Percentiles rank a stretch among this genome's conserved stretches.
Conservation (phyloP, 2,797 vertebrate genomes). For the Onychomys leucogaster region DNA sequence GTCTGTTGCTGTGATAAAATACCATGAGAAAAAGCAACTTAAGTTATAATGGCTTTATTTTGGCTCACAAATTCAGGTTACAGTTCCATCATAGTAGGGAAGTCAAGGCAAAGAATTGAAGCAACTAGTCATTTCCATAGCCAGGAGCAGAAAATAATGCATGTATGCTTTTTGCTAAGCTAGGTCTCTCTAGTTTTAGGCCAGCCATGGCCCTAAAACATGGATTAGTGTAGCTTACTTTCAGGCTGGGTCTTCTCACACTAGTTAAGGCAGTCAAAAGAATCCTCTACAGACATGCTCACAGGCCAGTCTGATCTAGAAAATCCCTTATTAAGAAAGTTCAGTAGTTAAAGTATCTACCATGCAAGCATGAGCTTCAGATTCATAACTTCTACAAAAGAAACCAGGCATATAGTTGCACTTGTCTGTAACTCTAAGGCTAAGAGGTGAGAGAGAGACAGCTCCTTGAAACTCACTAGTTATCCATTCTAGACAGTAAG, state of each 20-base stretch:
- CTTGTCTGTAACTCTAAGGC: not conserved
- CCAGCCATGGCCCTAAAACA: not conserved
- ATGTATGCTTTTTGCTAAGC: not conserved
- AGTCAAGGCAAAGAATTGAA: not conserved
- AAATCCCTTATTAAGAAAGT: not conserved
- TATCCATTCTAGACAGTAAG: not conserved
- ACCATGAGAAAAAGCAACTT: not conserved
- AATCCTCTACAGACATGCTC: not conserved
- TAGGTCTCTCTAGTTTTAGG: not conserved
- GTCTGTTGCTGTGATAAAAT: not conserved
- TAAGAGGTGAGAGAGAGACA: too few relatives aligned
- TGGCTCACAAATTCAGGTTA: not conserved
- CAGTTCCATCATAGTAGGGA: not conserved
- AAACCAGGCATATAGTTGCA: not conserved
- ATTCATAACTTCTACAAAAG: not conserved
- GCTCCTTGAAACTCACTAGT: not conserved
- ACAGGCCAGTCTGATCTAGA: too few relatives aligned
- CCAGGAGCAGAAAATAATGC: not conserved
- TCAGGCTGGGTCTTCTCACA: not conserved
- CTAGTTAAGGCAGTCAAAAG: not conserved
- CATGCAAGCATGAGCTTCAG: not conserved
- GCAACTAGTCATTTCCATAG: not conserved
- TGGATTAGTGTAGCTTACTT: not conserved
- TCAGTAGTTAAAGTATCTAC: not conserved
- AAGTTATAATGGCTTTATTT: not conserved